A percentile compares a stretch with the other conserved stretches of the same genome.
Evolutionary conservation across 2,797 vertebrate genomes (phyloP).

Genomic region (Ispidina lecontei): DNA sequence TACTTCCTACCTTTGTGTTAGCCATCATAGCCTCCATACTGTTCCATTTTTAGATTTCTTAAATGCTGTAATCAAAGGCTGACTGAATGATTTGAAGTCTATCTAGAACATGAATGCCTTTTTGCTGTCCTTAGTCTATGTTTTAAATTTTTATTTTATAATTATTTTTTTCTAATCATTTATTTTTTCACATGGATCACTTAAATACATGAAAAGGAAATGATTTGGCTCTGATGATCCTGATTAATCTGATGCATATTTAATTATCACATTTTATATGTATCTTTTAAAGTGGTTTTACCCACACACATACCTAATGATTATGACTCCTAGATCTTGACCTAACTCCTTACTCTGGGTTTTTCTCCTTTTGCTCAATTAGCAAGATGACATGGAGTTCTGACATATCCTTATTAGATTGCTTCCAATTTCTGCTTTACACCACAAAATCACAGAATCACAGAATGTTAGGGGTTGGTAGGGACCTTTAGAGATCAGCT

Average conservation of each 20-base stretch:
- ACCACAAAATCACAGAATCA: too few species aligned
- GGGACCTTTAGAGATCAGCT: too few species aligned
- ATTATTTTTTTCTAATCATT: not conserved
- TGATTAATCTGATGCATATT: slow-evolving; percentile 67
- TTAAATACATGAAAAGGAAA: slow-evolving; percentile 57
- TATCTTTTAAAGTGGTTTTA: slow-evolving; percentile 57
- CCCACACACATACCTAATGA: slow-evolving; percentile 4
- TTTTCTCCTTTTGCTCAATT: not conserved
- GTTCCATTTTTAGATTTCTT: not conserved
- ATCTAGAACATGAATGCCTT: not conserved
- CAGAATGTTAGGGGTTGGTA: too few species aligned
- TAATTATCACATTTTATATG: slow-evolving; percentile 17
- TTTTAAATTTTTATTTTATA: slow-evolving; percentile 22
- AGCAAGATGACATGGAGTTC: not conserved
- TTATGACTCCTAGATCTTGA: not conserved
- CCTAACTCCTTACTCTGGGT: not conserved
- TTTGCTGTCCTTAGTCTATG: slow-evolving; percentile 15
- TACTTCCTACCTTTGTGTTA: not conserved
- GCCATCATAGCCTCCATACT: not conserved
- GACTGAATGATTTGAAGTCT: slow-evolving; percentile 35
- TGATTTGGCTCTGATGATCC: slow-evolving; percentile 52
- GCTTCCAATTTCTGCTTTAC: slow-evolving; percentile 2
- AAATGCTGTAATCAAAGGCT: not conserved
- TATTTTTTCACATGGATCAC: slow-evolving; percentile 47
- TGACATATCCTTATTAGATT: not conserved